Evolutionary conservation across 2,113 vertebrate species (phyloP), one percentile per base, ranked within the genome.

Genomic region (Bolborhynchus lineola): DNA sequence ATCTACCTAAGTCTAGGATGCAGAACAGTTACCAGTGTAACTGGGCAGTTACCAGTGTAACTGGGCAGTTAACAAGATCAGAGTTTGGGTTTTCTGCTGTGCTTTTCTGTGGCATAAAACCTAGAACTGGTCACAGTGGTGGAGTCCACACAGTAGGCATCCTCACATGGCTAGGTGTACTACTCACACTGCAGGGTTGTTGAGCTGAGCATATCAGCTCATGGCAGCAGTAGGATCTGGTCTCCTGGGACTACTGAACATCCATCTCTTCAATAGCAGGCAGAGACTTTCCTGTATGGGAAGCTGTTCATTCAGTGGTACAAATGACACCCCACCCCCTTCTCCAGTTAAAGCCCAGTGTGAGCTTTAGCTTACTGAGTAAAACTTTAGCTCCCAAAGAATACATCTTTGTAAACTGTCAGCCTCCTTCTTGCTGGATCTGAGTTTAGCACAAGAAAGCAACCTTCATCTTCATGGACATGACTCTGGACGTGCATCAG

Each of bases 121-220:
- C 29, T 78, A 18, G 39, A 59, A 47, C 7, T 78, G 31, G 31
- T 69, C 35, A 35, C 26, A 67, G 84, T 24, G 29, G 14, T 69
- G 59, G 28, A 85, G 44, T 83, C 21, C 31, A 26, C 39, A 12
- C 25, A 49, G 49, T 1, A 7, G 28, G 28, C 1, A 0, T 72
- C 46, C 42, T 42, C 2, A 1, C 16, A 31, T n/a, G 52, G 52
- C 65, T 86, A 0, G 0, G 25, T 21, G 14, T 42, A 14, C 29
- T 29, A 42, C 52, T 42, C 49, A 29, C 62, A 35, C 35, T 69
- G 44, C 41, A 44, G 57, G 10, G 44, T 20, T 63, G 33, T 44
- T 69, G 75, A 59, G 35, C 28, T 71, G 39, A 88, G 42, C 25
- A 6, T 44, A 31, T 6, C 68, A 42, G 37, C 68, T 77, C 2